phyloP scores from a whole-genome alignment of 2,888 invertebrate species.

The Isotomurus palustris region DNA sequence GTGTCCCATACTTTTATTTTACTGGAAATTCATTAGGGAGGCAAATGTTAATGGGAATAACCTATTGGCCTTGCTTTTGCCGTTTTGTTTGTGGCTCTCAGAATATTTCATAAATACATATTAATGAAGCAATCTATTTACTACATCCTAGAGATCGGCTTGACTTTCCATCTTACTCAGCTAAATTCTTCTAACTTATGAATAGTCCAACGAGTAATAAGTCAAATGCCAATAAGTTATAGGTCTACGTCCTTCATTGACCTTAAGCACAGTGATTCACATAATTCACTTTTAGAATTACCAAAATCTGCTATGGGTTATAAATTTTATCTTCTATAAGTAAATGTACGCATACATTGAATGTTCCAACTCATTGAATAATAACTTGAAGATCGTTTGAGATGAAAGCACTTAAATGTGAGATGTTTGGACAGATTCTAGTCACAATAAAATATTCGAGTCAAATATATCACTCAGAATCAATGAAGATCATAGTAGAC shows the following conservation, averaged over 20 bases:
- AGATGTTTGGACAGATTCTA: too few species aligned
- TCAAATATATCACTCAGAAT: too few species aligned
- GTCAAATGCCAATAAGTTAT: background rate
- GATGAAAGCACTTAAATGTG: too few species aligned
- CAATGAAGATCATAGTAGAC: too few species aligned
- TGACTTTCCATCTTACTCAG: background rate
- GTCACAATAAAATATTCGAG: too few species aligned
- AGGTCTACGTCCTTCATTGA: slow-evolving; percentile 7
- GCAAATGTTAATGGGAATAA: slow-evolving; percentile 31
- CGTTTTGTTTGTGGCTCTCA: too few species aligned
- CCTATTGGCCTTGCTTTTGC: slow-evolving; percentile 29
- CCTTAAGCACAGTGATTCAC: background rate
- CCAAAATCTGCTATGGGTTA: too few species aligned
- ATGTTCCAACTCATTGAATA: too few species aligned
- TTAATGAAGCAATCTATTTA: background rate
- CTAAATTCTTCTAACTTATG: background rate
- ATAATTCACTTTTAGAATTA: too few species aligned
- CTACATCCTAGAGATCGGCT: background rate
- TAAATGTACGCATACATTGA: too few species aligned
- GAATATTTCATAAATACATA: background rate
- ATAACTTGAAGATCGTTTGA: too few species aligned
- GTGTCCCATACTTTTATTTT: slow-evolving; percentile 3
- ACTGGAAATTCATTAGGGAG: slow-evolving; percentile 8
- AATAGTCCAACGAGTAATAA: background rate
- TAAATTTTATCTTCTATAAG: too few species aligned